Percentiles rank a stretch among this genome's conserved stretches.
Conservation (phyloP, 2,888 invertebrate species). For the Euplexia lucipara region DNA sequence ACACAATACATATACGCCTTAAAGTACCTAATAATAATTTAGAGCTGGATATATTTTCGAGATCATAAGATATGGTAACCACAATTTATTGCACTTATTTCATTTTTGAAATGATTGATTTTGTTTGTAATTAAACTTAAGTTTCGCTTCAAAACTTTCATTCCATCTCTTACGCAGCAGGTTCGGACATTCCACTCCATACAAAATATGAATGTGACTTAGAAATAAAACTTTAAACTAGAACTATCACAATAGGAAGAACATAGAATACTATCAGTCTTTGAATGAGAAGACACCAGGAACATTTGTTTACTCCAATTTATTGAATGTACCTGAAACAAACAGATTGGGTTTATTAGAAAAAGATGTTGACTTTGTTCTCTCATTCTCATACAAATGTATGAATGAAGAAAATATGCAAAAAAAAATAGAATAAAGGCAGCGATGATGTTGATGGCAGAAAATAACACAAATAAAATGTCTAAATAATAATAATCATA, state of each 20-base stretch:
- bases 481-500: too few species aligned
- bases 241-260: slow-evolving; percentile 80
- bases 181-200: slow-evolving; percentile 50
- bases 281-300: slow-evolving; percentile 76
- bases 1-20: slow-evolving; percentile 59
- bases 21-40: slow-evolving; percentile 63
- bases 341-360: slow-evolving; percentile 42
- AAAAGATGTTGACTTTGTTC: neutral
- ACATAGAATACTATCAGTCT: slow-evolving; percentile 88
- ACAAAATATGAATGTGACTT: slow-evolving; percentile 48
- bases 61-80: slow-evolving; percentile 67
- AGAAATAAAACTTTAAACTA: slow-evolving; percentile 68
- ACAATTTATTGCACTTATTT: slow-evolving; percentile 61
- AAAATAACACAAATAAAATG: too few species aligned
- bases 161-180: slow-evolving; percentile 36
- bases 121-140: slow-evolving; percentile 49
- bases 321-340: slow-evolving; percentile 76
- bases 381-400: too few species aligned
- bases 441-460: too few species aligned
- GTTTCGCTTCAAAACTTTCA: slow-evolving; percentile 36
- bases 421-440: too few species aligned
- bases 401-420: too few species aligned
- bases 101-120: slow-evolving; percentile 68
- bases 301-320: slow-evolving; percentile 74
- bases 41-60: slow-evolving; percentile 64